phyloP scores from a whole-genome alignment of 53 echinoderm and acorn worm species.

The Apostichopus leukothele region DNA sequence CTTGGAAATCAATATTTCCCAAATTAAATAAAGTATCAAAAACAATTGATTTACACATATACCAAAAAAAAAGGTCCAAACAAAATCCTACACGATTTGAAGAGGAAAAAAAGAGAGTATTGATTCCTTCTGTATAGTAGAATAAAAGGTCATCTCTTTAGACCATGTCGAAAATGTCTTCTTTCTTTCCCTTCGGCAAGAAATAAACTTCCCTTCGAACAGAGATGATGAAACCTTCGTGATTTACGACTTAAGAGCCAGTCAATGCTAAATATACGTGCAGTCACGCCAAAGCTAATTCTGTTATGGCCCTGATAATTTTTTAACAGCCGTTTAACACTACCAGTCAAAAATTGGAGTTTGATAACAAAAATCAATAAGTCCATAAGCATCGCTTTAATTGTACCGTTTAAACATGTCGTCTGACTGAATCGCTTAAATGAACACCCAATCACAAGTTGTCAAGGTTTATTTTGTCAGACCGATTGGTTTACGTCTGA shows the following conservation, averaged over 20 bases:
- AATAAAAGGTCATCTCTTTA: not conserved
- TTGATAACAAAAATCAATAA: slow-evolving; percentile 5
- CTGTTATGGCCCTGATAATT: not conserved
- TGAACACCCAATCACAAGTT: slow-evolving; percentile 20
- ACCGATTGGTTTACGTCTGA: not conserved
- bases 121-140: not conserved
- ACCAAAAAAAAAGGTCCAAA: not conserved
- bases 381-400: not conserved
- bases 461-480: not conserved
- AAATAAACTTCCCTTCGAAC: not conserved
- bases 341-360: not conserved
- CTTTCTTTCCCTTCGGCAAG: not conserved
- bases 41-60: not conserved
- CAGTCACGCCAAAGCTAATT: not conserved
- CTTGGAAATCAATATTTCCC: not conserved
- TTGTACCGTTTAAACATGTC: not conserved
- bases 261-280: not conserved
- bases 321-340: not conserved
- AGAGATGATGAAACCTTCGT: not conserved
- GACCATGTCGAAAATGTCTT: not conserved
- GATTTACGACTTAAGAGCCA: not conserved
- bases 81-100: not conserved
- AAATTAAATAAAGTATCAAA: not conserved
- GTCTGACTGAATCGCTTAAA: not conserved
- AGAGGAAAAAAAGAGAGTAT: not conserved